Conservation (phyloP, 2,797 vertebrate species). For the Cirrhinus molitorella region DNA sequence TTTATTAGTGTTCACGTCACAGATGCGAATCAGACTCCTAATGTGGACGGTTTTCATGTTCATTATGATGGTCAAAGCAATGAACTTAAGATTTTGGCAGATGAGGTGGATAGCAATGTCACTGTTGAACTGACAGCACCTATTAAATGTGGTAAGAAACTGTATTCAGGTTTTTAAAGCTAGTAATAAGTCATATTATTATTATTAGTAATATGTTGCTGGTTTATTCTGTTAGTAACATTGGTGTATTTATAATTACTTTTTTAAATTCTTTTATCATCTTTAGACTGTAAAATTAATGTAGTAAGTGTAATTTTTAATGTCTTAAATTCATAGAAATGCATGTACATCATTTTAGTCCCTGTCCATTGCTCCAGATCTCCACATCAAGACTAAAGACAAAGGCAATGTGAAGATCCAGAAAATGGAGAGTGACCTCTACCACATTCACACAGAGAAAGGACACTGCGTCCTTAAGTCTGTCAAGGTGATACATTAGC, state of each 20-base stretch:
- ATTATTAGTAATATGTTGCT: background rate
- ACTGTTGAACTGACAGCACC: slow-evolving; percentile 84
- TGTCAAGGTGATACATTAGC: slow-evolving; percentile 82
- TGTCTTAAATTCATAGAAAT: background rate
- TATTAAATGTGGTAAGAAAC: slow-evolving; percentile 84
- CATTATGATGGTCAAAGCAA: slow-evolving; percentile 78
- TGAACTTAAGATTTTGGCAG: slow-evolving; percentile 77
- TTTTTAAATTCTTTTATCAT: too few relatives aligned
- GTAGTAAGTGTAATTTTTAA: background rate
- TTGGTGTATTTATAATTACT: background rate
- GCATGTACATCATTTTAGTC: slow-evolving; percentile 26
- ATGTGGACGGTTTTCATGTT: slow-evolving; percentile 74
- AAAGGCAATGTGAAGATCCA: slow-evolving; percentile 85
- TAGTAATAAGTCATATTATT: background rate
- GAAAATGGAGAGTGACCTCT: slow-evolving; percentile 90
- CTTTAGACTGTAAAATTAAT: background rate
- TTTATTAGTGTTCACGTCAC: slow-evolving; percentile 77
- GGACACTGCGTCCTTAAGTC: slow-evolving; percentile 88
- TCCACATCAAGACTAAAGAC: slow-evolving; percentile 86
- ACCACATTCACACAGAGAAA: slow-evolving; percentile 86
- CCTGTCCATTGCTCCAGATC: slow-evolving; percentile 76
- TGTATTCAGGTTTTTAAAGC: background rate
- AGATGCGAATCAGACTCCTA: slow-evolving; percentile 59
- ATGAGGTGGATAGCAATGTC: slow-evolving; percentile 67
- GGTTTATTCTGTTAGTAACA: background rate